Evolutionary conservation across 35 echinoderm and acorn worm genomes (phyloP).

Genomic region (Hemicentrotus pulcherrimus): DNA sequence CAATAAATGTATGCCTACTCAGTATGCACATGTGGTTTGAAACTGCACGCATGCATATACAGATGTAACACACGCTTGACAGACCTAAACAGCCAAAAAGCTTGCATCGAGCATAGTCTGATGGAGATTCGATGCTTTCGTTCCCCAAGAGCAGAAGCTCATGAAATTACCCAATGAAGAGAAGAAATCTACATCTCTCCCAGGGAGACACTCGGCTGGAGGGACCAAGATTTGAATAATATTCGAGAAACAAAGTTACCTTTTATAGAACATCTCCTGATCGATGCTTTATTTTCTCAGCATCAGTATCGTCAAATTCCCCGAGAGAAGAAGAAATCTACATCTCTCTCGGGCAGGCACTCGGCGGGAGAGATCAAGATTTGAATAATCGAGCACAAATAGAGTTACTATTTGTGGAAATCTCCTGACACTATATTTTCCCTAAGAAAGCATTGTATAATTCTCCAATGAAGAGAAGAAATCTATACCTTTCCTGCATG

Average conservation of each 20-base stretch:
- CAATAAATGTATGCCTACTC: conserved; percentile 5
- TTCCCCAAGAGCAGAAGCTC: not conserved
- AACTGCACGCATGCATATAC: not conserved
- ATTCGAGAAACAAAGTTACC: not conserved
- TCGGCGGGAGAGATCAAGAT: no score
- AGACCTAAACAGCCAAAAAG: not conserved
- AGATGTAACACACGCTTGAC: not conserved
- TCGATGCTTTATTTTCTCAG: not conserved
- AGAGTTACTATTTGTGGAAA: no score
- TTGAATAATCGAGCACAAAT: no score
- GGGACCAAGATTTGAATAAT: not conserved
- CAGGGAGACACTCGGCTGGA: not conserved
- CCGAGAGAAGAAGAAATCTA: no score
- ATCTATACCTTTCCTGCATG: no score
- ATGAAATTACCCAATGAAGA: conserved; percentile 2
- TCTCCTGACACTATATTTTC: no score
- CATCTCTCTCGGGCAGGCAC: no score
- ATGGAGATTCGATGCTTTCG: not conserved
- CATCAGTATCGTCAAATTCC: not conserved
- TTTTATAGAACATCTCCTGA: not conserved
- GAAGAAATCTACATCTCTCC: conserved; percentile 1
- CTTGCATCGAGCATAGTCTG: not conserved
- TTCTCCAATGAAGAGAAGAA: no score
- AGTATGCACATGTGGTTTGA: not conserved
- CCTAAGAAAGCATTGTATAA: no score